Base-by-base conservation (phyloP, 2,797 vertebrate species). In the Thamnophis elegans region DNA sequence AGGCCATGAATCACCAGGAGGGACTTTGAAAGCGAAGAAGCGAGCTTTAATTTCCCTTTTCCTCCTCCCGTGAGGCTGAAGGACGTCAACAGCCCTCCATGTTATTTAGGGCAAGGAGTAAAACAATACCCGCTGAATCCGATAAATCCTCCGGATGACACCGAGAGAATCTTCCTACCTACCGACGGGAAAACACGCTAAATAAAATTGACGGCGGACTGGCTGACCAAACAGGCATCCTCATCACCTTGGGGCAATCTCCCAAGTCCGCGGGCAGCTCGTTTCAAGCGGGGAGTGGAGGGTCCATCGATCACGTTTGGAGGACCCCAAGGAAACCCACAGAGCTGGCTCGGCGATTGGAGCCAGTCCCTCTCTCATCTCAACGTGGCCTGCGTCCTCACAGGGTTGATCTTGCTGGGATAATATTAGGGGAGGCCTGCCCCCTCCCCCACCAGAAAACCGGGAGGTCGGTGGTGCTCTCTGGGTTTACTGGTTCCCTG, bases 61-160 rank as follows among this genome's bases (percentile, higher is more conserved):
- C 73, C 82, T 89, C 47, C 87, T 90, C 36, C 85, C 32, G 32
- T 32, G 53, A 90, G 11, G 26, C 60, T 28, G 78, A 16, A 36
- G 87, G 3, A 90, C 86, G 87, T 32, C 59, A 91, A 93, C 87
- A 91, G 4, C 42, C 78, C 2, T 13, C 32, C 93, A 20, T 1
- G 0, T 55, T 93, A 4, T 5, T 92, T 12, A 93, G 89, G 91
- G 87, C 73, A 0, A 2, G 55, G 92, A 89, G 86, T 12, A 2
- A 90, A 90, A 87, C 94, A 65, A 85, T 90, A 88, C 36, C 9
- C 73, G 26, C 91, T n/a, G 22, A 42, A 54, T 85, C 53, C 87
- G 54, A 93, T 92, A 89, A 92, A 94, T 93, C 90, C 91, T 32
- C 93, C 89, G 55, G 92, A 96, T 92, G 28, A 68, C 82, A 58